Conservation (phyloP, 2,888 invertebrate species). For the Sipha maydis region DNA sequence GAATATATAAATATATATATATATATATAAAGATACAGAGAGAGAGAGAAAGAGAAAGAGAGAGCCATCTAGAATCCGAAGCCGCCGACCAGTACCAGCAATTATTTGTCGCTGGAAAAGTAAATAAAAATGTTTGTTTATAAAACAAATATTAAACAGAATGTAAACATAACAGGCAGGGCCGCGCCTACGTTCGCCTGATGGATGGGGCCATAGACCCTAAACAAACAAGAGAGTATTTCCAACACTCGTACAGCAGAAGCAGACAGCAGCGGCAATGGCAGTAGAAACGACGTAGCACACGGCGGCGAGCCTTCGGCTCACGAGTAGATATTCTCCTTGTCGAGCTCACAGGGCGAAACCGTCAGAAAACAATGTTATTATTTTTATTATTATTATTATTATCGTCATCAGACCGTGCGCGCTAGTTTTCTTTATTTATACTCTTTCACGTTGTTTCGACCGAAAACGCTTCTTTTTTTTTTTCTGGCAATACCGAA, state of each 20-base stretch:
- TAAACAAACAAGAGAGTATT: conserved; percentile 60
- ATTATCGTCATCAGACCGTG: not conserved
- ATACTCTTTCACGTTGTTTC: conserved; percentile 6
- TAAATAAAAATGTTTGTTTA: conserved; percentile 64
- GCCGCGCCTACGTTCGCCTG: conserved; percentile 50
- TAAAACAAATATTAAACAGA: conserved; percentile 64
- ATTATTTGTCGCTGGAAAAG: conserved; percentile 63
- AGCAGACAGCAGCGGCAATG: not conserved
- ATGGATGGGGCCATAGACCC: conserved; percentile 62
- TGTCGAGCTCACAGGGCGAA: not conserved
- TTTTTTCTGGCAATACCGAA: not conserved
- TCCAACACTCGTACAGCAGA: conserved; percentile 43
- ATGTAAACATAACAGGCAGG: conserved; percentile 63
- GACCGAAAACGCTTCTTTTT: not conserved
- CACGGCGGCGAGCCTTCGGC: not conserved
- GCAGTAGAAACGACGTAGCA: not conserved
- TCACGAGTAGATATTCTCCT: conserved; percentile 12
- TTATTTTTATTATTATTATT: conserved; percentile 22
- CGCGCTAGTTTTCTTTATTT: conserved; percentile 21
- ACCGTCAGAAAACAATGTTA: not conserved
- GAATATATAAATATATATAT: too few species aligned
- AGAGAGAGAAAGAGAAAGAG: not conserved
- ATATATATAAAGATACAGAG: not conserved
- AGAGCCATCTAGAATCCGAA: conserved; percentile 46
- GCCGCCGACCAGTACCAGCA: conserved; percentile 60